Base-by-base conservation (phyloP, 2,797 vertebrate genomes). In the Cuculus canorus region DNA sequence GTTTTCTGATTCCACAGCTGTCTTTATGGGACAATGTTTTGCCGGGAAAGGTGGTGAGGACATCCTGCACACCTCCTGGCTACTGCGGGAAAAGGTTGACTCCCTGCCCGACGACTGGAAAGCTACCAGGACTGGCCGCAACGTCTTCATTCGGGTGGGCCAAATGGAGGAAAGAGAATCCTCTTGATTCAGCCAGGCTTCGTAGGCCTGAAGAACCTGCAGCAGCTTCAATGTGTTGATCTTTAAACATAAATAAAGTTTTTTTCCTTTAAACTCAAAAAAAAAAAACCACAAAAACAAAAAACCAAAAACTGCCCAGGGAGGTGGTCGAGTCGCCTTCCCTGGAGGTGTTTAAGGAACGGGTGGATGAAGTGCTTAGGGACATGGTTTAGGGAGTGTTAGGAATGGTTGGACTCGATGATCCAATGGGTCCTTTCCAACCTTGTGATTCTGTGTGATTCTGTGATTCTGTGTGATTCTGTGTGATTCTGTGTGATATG, bases 1-100 rank as follows among this genome's bases (percentile, higher is more conserved):
- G 6, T 96, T 95, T 60, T 91, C 95, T 39, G 86, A 89, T 95
- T 35, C 39, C 47, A 92, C 80, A 10, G 65, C 94, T 32, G 92
- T 90, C 53, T 96, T 95, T 0, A 64, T 88, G 83, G 93, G 94
- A 15, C 94, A 95, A 61, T 92, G 86, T 45, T 96, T 96, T 28
- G 8, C 5, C 9, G 35, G 2, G 10, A 35, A 35, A 0, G 4
- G 8, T 0, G 35, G 24, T 21, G 4, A 60, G 2, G 88, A 93
- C 8, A 35, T 77, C 13, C 65, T 96, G 72, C 60, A 86, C 37
- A 90, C 94, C 13, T 72, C 76, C 64, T 95, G 94, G 95, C 5
- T 95, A 28, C 91, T 96, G 59, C 60, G 76, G 7, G 72, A 95
- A 68, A 93, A 94, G n/a, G 94, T 86, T 0, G 2, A 25, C 37